Percentiles rank a stretch among this genome's conserved stretches.
Evolutionary conservation across 2,888 invertebrate genomes (phyloP).

Genomic region (Drosophila neoperkinsi): DNA sequence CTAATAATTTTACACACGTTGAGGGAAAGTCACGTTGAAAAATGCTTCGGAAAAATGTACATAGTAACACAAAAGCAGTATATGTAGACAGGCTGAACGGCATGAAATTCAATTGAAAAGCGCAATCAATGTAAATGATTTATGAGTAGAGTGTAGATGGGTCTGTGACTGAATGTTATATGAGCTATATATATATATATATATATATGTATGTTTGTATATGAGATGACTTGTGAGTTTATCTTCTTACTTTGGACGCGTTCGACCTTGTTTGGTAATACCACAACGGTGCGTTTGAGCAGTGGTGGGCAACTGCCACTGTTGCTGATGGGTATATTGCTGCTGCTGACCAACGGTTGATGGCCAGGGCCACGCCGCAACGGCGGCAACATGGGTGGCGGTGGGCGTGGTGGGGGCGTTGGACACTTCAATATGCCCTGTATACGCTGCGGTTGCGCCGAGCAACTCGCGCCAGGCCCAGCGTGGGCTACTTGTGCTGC

Average conservation of each 20-base stretch:
- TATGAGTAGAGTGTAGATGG: conserved; percentile 45
- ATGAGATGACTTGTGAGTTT: conserved; percentile 59
- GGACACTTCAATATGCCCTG: conserved; percentile 71
- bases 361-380: conserved; percentile 62
- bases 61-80: conserved; percentile 19
- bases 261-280: conserved; percentile 68
- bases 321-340: conserved; percentile 36
- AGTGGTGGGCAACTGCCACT: conserved; percentile 54
- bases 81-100: conserved; percentile 30
- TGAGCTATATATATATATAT: conserved; percentile 21
- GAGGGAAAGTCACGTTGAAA: conserved; percentile 30
- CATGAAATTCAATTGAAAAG: conserved; percentile 51
- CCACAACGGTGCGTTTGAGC: conserved; percentile 65
- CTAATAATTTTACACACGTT: conserved; percentile 42
- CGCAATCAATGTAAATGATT: conserved; percentile 62
- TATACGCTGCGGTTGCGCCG: conserved; percentile 49
- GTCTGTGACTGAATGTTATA: conserved; percentile 15
- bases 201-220: conserved; percentile 16
- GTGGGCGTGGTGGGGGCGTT: conserved; percentile 77
- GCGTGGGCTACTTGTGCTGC: conserved; percentile 49
- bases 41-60: conserved; percentile 14
- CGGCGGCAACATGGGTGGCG: conserved; percentile 67
- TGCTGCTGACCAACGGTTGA: conserved; percentile 37
- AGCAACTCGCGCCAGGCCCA: conserved; percentile 57
- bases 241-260: conserved; percentile 81